phyloP scores from a whole-genome alignment of 2,113 vertebrate genomes.

The Nicator chloris region DNA sequence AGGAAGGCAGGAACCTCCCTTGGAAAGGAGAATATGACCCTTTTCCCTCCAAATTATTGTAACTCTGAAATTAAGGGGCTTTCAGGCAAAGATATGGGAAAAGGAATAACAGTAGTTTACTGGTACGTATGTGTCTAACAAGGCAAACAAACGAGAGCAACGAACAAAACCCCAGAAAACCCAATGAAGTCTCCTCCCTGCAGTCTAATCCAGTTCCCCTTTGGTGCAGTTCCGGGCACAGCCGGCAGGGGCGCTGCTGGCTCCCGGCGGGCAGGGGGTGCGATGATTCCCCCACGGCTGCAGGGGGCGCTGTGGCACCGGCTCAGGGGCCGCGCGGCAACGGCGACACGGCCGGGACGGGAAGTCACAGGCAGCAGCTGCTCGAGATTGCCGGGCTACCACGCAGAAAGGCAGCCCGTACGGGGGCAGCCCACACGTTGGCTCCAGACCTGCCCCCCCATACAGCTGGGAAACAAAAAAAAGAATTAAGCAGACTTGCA shows the following conservation, averaged over 20 bases:
- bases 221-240: accelerated
- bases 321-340: accelerated
- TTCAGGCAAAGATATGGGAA: background rate
- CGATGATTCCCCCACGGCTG: accelerated
- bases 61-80: background rate
- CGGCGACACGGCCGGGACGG: accelerated
- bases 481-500: background rate
- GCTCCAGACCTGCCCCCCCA: accelerated
- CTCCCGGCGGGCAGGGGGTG: background rate
- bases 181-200: background rate
- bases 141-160: background rate
- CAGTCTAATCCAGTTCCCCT: accelerated
- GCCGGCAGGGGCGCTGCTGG: background rate
- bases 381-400: accelerated
- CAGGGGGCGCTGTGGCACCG: background rate
- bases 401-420: accelerated
- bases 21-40: background rate
- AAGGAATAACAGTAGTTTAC: background rate
- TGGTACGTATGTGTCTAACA: background rate
- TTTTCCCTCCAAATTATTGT: background rate
- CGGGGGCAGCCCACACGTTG: accelerated
- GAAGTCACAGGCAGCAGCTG: accelerated
- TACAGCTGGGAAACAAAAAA: accelerated
- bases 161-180: background rate
- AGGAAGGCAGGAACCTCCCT: background rate